phyloP scores from a whole-genome alignment of 1,140 invertebrate genomes.

The Drosophila kohkoa region DNA sequence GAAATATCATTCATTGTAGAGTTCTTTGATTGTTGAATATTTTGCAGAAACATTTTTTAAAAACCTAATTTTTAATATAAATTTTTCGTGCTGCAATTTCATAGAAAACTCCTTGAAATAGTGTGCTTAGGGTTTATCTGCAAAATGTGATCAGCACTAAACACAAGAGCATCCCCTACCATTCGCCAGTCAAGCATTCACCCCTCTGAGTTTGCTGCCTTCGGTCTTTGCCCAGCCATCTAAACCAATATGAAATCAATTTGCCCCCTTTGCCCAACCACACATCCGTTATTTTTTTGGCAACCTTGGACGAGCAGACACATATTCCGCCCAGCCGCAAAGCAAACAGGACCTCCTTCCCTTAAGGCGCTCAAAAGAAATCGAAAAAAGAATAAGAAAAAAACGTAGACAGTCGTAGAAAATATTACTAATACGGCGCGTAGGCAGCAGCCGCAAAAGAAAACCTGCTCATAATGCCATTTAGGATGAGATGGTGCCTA shows the following conservation, averaged over 20 bases:
- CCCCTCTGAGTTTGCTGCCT: neutral
- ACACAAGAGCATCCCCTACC: neutral
- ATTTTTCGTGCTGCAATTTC: neutral
- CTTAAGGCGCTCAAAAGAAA: constrained; percentile 2
- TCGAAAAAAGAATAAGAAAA: constrained; percentile 23
- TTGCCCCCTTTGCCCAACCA: constrained; percentile 31
- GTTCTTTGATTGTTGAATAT: no score
- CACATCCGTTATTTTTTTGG: constrained; percentile 19
- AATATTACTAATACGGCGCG: constrained; percentile 78
- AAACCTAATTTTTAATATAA: no score
- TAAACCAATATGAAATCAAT: constrained; percentile 67
- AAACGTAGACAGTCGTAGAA: constrained; percentile 65
- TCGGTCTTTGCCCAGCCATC: constrained; percentile 9
- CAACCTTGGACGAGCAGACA: constrained; percentile 63
- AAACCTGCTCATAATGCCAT: constrained; percentile 77
- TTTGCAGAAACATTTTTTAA: no score
- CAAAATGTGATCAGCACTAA: neutral
- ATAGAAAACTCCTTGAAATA: neutral
- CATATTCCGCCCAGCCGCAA: constrained; percentile 58
- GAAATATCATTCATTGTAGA: no score
- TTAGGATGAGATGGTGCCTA: constrained; percentile 67
- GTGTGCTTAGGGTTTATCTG: neutral
- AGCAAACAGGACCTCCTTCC: constrained; percentile 38
- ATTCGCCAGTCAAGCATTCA: neutral
- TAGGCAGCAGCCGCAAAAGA: constrained; percentile 64